phyloP scores from a whole-genome alignment of 2,113 vertebrate species.

The Amazona vittata region DNA sequence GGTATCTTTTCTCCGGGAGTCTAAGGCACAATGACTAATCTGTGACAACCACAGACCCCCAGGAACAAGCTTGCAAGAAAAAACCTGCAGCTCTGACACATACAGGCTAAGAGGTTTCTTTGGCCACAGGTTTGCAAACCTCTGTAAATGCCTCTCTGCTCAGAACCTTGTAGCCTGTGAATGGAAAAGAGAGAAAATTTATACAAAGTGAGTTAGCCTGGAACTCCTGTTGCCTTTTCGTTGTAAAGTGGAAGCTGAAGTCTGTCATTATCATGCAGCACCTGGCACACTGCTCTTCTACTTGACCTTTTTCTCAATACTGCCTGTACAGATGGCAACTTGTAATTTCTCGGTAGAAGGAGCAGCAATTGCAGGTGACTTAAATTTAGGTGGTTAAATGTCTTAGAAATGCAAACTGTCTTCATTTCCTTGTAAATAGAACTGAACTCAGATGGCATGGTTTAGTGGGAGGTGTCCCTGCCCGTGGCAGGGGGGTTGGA shows the following conservation, averaged over 20 bases:
- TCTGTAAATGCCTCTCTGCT: background rate
- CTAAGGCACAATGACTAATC: background rate
- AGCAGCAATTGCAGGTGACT: background rate
- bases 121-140: background rate
- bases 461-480: too few species aligned
- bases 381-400: background rate
- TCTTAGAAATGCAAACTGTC: background rate
- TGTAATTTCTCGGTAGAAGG: background rate
- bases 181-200: background rate
- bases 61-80: background rate
- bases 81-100: background rate
- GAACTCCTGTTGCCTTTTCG: background rate
- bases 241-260: background rate
- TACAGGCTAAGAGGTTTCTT: background rate
- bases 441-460: background rate
- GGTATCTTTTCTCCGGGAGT: background rate
- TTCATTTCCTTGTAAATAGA: background rate
- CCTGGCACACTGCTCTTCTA: background rate
- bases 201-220: background rate
- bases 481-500: too few species aligned
- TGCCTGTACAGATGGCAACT: background rate
- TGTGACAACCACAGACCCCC: background rate
- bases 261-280: background rate
- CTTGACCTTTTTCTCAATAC: background rate
- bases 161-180: background rate